Evolutionary conservation across 2,888 invertebrate species (phyloP).

Genomic region (Drosophila heteroneura): DNA sequence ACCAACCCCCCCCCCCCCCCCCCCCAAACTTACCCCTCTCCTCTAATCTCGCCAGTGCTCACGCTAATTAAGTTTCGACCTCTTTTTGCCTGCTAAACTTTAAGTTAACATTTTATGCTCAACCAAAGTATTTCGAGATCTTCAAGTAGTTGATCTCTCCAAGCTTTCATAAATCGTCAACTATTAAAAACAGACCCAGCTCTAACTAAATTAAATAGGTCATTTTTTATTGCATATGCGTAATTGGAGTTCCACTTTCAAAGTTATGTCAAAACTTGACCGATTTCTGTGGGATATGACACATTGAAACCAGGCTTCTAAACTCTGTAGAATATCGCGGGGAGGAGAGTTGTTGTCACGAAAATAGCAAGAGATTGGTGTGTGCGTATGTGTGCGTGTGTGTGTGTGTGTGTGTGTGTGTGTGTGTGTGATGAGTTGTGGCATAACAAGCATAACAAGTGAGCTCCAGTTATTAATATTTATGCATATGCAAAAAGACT

Average conservation of each 20-base stretch:
- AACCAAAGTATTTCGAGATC: background rate
- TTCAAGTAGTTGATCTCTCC: background rate
- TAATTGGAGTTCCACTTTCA: background rate
- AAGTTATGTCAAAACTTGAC: background rate
- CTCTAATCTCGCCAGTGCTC: background rate
- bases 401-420: background rate
- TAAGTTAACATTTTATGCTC: background rate
- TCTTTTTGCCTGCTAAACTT: slow-evolving; percentile 14
- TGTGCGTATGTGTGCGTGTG: background rate
- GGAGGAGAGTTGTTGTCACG: background rate
- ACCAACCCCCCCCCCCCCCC: background rate
- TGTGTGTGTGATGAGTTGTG: slow-evolving; percentile 20
- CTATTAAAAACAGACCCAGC: background rate
- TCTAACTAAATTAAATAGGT: background rate
- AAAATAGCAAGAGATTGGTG: background rate
- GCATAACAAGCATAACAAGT: slow-evolving; percentile 39
- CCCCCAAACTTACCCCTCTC: background rate
- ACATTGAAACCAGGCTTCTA: background rate
- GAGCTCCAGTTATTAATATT: slow-evolving; percentile 48
- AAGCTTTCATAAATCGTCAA: background rate
- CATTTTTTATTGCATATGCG: background rate
- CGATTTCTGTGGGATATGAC: background rate
- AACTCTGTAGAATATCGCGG: background rate
- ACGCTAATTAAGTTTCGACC: slow-evolving; percentile 21
- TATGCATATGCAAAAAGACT: slow-evolving; percentile 50